Conservation (phyloP, 2,797 vertebrate genomes). For the Pseudochirops cupreus region DNA sequence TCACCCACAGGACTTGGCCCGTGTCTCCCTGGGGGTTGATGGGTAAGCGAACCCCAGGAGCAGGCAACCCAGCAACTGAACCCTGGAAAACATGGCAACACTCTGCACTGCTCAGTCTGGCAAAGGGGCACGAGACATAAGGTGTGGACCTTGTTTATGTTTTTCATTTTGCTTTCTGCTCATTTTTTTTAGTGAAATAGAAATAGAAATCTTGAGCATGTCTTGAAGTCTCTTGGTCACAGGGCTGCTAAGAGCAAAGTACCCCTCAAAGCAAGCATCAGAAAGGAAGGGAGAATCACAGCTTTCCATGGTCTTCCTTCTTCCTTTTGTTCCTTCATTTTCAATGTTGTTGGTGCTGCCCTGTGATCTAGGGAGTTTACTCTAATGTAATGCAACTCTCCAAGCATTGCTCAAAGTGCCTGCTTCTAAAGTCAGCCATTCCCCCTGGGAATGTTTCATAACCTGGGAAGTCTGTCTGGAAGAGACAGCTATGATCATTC, state of each 20-base stretch:
- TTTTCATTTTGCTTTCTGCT: not conserved
- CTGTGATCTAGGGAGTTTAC: constrained; percentile 49
- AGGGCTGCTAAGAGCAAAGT: not conserved
- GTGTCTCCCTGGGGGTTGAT: not conserved
- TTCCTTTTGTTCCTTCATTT: not conserved
- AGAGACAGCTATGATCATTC: constrained; percentile 49
- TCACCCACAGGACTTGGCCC: not conserved
- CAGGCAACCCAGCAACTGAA: not conserved
- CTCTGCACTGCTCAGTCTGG: not conserved
- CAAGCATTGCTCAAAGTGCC: constrained; percentile 8
- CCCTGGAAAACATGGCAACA: not conserved
- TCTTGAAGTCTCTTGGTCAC: not conserved
- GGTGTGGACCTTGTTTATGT: not conserved
- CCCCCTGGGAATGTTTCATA: constrained; percentile 46
- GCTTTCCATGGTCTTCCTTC: not conserved
- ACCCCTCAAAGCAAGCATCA: not conserved
- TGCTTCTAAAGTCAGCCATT: not conserved
- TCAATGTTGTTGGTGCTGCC: constrained; percentile 52
- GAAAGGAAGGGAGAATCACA: not conserved
- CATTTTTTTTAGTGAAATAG: not conserved
- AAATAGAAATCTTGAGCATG: not conserved
- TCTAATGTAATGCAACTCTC: not conserved
- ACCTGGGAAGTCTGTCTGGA: constrained; percentile 47
- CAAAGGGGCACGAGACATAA: not conserved
- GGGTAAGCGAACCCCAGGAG: not conserved